These are phyloP conservation scores for Drosophila setifemur DNA, from an alignment of 1,140 invertebrate genomes.

Conservation along the genomic window DNA sequence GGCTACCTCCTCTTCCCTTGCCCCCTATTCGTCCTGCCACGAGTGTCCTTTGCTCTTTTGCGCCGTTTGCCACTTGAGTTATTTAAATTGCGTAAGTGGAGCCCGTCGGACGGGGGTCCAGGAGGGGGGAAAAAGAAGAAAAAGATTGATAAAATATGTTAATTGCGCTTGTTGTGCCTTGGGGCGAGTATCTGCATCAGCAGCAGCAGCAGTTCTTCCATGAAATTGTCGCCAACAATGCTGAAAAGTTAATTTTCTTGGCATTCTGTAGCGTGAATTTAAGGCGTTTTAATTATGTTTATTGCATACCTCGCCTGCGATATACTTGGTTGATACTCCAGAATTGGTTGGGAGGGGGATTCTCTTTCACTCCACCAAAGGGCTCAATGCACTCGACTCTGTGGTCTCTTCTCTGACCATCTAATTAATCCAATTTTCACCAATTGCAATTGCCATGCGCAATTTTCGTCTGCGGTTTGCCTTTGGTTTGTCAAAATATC, in stretches of 20 bases:
- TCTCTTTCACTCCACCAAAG: background rate
- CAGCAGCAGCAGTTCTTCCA: slow-evolving; percentile 36
- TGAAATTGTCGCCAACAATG: slow-evolving; percentile 74
- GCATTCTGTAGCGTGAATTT: slow-evolving; percentile 55
- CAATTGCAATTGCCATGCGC: background rate
- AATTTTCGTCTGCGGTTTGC: background rate
- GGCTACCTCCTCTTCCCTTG: background rate
- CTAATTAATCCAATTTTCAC: slow-evolving; percentile 26
- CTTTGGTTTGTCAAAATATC: background rate
- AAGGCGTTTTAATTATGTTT: slow-evolving; percentile 76
- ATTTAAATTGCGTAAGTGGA: slow-evolving; percentile 77
- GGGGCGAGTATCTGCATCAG: slow-evolving; percentile 30
- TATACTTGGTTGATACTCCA: too few species aligned
- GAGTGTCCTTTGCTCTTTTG: slow-evolving; percentile 71
- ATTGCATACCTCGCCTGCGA: slow-evolving; percentile 50
- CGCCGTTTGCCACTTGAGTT: slow-evolving; percentile 74
- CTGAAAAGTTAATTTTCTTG: slow-evolving; percentile 78
- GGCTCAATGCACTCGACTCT: background rate
- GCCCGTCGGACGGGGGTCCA: slow-evolving; percentile 29
- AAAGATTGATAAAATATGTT: slow-evolving; percentile 81
- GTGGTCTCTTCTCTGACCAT: background rate
- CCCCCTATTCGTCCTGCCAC: slow-evolving; percentile 19
- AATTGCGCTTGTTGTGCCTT: slow-evolving; percentile 62
- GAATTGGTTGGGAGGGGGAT: background rate
- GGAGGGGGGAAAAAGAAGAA: slow-evolving; percentile 38